A percentile compares a stretch with the other conserved stretches of the same genome.
Conservation (phyloP, 2,797 vertebrate genomes). For the Loriculus beryllinus region DNA sequence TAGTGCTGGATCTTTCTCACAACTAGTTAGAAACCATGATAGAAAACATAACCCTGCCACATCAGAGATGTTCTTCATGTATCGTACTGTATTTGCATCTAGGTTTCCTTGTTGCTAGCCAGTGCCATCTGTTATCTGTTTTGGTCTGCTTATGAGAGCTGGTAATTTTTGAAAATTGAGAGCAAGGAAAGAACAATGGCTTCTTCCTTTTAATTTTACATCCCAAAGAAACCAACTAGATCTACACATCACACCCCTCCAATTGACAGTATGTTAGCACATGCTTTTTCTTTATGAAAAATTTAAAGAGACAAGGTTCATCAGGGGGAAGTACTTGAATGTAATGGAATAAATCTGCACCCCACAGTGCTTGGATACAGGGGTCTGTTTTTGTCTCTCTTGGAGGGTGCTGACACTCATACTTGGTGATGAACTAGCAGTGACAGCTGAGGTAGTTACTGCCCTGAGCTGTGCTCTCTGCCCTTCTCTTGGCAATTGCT, state of each 20-base stretch:
- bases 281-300: slow-evolving; percentile 34
- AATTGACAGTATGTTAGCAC: neutral
- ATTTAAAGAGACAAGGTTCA: slow-evolving; percentile 33
- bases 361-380: neutral
- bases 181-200: slow-evolving; percentile 20
- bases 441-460: slow-evolving; percentile 44
- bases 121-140: slow-evolving; percentile 61
- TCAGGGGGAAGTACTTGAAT: neutral
- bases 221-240: neutral
- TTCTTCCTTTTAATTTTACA: slow-evolving; percentile 10
- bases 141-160: slow-evolving; percentile 35
- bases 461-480: neutral
- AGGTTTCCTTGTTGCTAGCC: slow-evolving; percentile 44
- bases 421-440: neutral
- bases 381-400: slow-evolving; percentile 23
- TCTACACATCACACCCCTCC: neutral
- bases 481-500: slow-evolving; percentile 39
- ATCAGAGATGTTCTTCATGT: neutral
- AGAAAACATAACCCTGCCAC: slow-evolving; percentile 38
- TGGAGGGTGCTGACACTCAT: slow-evolving; percentile 20
- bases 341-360: slow-evolving; percentile 55
- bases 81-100: slow-evolving; percentile 31
- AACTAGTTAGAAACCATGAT: slow-evolving; percentile 13
- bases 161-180: slow-evolving; percentile 21
- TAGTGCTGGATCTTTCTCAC: neutral